A percentile compares a stretch with the other conserved stretches of the same genome.
These are phyloP conservation scores for Frieseomelitta varia DNA, from an alignment of 1,140 invertebrate genomes.

Conservation along the genomic window DNA sequence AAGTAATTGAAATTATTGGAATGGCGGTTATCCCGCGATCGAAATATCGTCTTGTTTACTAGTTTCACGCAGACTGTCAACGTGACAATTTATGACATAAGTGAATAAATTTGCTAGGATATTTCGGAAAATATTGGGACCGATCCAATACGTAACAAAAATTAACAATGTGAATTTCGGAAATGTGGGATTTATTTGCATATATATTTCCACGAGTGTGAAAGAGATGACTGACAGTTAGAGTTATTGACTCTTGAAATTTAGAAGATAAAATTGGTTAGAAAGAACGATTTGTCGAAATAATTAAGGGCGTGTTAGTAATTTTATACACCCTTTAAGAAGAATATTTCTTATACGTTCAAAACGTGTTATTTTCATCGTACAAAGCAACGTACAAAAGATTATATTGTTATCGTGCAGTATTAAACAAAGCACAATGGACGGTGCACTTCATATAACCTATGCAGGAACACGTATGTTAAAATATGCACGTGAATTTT, in stretches of 20 bases:
- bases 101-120: not conserved
- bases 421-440: too few relatives aligned
- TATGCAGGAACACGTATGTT: not conserved
- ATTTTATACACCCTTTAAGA: too few relatives aligned
- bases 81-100: too few relatives aligned
- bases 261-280: not conserved
- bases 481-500: not conserved
- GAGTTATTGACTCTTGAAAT: not conserved
- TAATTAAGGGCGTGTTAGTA: not conserved
- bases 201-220: not conserved
- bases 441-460: not conserved
- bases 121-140: not conserved
- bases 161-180: not conserved
- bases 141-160: not conserved
- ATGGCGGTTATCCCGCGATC: not conserved
- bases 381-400: too few relatives aligned
- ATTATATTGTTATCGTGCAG: too few relatives aligned
- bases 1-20: too few relatives aligned
- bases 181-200: not conserved
- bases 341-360: too few relatives aligned
- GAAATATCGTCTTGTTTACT: not conserved
- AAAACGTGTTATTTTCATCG: too few relatives aligned
- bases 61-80: too few relatives aligned
- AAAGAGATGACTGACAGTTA: not conserved
- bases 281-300: not conserved